phyloP scores from a whole-genome alignment of 2,113 vertebrate species.

The Sinocyclocheilus rhinocerous region DNA sequence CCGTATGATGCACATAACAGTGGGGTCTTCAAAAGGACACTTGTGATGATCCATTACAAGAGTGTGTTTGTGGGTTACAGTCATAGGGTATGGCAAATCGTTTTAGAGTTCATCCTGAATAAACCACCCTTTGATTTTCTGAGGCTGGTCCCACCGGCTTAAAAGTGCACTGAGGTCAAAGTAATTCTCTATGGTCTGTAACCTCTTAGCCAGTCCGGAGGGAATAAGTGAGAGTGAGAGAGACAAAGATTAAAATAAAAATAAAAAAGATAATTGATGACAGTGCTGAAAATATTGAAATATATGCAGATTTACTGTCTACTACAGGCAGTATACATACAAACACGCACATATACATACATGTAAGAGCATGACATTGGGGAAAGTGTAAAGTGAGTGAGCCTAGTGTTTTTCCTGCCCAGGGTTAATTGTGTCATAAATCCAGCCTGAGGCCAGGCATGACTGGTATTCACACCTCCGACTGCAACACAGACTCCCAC shows the following conservation, averaged over 20 bases:
- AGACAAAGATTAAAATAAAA: too few relatives aligned
- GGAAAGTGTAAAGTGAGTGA: conserved; percentile 65
- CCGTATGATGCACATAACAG: conserved; percentile 18
- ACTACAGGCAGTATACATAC: background rate
- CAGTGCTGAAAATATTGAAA: background rate
- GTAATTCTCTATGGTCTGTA: conserved; percentile 55
- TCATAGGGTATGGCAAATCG: conserved; percentile 42
- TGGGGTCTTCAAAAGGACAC: conserved; percentile 43
- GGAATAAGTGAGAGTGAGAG: background rate
- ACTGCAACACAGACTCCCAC: conserved; percentile 32
- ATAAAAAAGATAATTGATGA: background rate
- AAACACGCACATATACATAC: conserved; percentile 19
- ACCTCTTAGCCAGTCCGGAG: conserved; percentile 11
- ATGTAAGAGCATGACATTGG: conserved; percentile 11
- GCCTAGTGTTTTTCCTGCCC: conserved; percentile 57
- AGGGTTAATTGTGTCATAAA: conserved; percentile 76
- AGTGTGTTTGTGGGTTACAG: conserved; percentile 18
- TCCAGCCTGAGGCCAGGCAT: conserved; percentile 70
- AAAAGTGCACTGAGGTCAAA: conserved; percentile 59
- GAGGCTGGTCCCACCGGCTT: conserved; percentile 48
- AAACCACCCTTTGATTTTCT: conserved; percentile 22
- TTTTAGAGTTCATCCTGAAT: conserved; percentile 40
- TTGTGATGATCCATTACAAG: conserved; percentile 42
- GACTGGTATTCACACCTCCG: conserved; percentile 75
- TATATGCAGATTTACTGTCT: background rate